Conservation (phyloP, 2,113 vertebrate genomes). For the Seriola dumerili region DNA sequence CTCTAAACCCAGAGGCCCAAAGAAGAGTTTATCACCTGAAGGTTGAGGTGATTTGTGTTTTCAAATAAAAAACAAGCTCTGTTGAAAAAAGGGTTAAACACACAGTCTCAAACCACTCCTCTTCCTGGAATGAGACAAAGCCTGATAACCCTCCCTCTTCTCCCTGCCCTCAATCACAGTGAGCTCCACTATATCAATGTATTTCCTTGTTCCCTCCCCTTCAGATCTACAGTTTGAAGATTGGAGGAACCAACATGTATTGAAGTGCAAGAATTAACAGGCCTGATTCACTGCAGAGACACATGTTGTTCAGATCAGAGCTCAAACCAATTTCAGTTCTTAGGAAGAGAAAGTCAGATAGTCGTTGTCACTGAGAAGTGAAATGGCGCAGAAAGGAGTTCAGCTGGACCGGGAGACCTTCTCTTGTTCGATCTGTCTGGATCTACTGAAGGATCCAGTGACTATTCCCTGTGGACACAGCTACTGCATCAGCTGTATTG, state of each 20-base stretch:
- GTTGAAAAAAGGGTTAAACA: not conserved
- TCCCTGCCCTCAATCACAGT: constrained; percentile 1
- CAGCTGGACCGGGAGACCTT: not conserved
- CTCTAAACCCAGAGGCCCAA: too few relatives aligned
- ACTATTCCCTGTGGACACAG: constrained; percentile 16
- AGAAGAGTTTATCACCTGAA: not conserved
- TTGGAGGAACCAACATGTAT: not conserved
- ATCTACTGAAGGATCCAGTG: constrained; percentile 36
- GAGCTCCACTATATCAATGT: not conserved
- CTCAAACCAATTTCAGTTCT: not conserved
- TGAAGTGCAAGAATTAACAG: not conserved
- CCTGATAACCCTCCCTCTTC: not conserved
- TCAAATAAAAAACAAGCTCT: not conserved
- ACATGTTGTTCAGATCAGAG: not conserved
- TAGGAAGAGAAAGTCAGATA: not conserved
- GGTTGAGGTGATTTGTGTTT: not conserved
- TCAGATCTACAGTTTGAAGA: not conserved
- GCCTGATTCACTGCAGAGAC: not conserved
- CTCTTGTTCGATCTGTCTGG: constrained; percentile 25
- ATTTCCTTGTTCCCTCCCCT: constrained; percentile 7
- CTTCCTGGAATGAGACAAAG: not conserved
- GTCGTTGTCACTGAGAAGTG: not conserved
- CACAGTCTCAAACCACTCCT: too few relatives aligned
- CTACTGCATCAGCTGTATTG: constrained; percentile 22
- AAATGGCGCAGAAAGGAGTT: constrained; percentile 16